Evolutionary conservation across 2,888 invertebrate genomes (phyloP).

Genomic region (Drosophila tanythrix): DNA sequence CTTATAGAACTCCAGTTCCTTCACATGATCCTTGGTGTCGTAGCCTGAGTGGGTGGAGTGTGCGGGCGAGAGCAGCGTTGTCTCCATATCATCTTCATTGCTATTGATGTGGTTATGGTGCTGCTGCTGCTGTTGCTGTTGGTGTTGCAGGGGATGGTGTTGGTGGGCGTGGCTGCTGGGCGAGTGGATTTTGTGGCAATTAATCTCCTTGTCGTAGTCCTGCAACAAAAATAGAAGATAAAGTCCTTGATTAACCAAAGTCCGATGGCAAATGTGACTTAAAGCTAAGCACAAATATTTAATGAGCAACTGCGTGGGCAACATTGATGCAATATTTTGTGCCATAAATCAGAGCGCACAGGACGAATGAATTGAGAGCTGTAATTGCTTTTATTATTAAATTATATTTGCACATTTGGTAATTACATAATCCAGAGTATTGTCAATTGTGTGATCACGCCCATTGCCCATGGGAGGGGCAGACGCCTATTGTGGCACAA

Average conservation of each 20-base stretch:
- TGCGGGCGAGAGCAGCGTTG: constrained; percentile 64
- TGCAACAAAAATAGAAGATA: constrained; percentile 56
- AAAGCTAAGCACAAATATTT: constrained; percentile 1
- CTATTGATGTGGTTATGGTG: constrained; percentile 44
- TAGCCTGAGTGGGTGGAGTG: constrained; percentile 61
- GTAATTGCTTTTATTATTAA: constrained; percentile 61
- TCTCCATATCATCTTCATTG: constrained; percentile 68
- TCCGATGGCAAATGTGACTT: neutral
- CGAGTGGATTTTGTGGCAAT: constrained; percentile 81
- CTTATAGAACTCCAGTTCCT: constrained; percentile 84
- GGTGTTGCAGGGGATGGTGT: constrained; percentile 34
- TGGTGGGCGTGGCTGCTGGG: constrained; percentile 63
- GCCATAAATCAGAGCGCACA: constrained; percentile 34
- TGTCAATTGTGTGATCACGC: constrained; percentile 63
- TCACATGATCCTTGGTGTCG: constrained; percentile 81
- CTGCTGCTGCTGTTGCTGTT: constrained; percentile 39
- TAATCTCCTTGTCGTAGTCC: constrained; percentile 84
- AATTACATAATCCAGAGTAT: constrained; percentile 62
- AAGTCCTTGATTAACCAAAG: constrained; percentile 24
- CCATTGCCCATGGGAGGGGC: neutral
- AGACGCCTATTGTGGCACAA: constrained; percentile 28
- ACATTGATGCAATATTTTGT: neutral
- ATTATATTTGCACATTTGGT: constrained; percentile 68
- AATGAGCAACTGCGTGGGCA: constrained; percentile 35
- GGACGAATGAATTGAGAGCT: constrained; percentile 24